Evolutionary conservation across 1,140 invertebrate genomes (phyloP), one percentile per base, ranked within the genome.

Genomic region (Octopus sinensis): DNA sequence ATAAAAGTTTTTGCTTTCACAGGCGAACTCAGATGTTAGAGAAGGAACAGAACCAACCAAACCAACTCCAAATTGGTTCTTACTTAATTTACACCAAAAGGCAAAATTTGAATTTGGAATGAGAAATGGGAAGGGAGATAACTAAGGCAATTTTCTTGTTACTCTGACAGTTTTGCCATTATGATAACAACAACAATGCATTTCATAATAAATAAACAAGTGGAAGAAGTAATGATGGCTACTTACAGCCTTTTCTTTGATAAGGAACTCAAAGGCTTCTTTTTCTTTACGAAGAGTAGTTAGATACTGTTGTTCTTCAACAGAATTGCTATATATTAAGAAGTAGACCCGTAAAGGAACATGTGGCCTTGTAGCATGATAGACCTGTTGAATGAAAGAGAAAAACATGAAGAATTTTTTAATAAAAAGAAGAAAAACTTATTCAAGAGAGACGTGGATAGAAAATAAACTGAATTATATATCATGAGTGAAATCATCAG

Each of bases 271-370:
- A 92, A 99, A 99, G 0, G 97, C 95, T 88, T 96, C 93, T 90
- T 99, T 99, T 91, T 99, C 98, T 83, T 94, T 93, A 82, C 96
- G 92, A 76, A 99, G 91, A 6, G 95, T 93, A 4, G 96, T 98
- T 17, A 99, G 91, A 90, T 98, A 99, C 4, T 95, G 93, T 92
- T 99, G 97, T 90, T 99, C 97, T 92, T 99, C 98, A 0, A 96
- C 95, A 30, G 97, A 98, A 52, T 94, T 95, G 12, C 94, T 94
- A 88, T 97, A 96, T 77, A 97, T 93, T 51, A 98, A 88, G 86
- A 98, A 97, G 90, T 95, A 98, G n/a, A 98, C 93, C 86, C 93
- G 93, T 4, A 96, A 88, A 6, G 91, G 89, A 6, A 92, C 88
- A 0, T 92, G 91, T 6, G 93, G 91, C 86, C 93, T 90, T 17